A percentile compares a stretch with the other conserved stretches of the same genome.
These are phyloP conservation scores for Varanus komodoensis DNA, from an alignment of 2,113 vertebrate species.

Conservation along the genomic window DNA sequence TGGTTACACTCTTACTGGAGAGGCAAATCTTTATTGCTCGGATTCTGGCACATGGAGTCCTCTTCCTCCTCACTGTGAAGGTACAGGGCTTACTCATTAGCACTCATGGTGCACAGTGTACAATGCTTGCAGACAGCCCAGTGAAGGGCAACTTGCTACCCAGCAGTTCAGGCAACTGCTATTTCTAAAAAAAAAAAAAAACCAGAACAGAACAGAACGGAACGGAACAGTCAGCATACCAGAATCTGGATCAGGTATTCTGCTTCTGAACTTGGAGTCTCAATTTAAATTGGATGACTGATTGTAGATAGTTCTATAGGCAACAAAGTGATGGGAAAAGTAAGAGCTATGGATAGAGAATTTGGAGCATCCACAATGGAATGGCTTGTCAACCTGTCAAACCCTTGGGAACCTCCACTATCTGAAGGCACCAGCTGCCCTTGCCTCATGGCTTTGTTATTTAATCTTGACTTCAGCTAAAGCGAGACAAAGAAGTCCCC, in stretches of 20 bases:
- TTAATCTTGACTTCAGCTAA: too few species aligned
- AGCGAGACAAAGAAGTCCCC: too few species aligned
- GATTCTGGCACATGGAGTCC: slow-evolving; percentile 70
- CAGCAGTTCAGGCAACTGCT: neutral
- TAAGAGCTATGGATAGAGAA: too few species aligned
- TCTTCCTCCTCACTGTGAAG: slow-evolving; percentile 64
- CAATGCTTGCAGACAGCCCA: neutral
- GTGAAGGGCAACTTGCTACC: neutral
- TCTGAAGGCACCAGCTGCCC: neutral
- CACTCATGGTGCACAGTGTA: neutral
- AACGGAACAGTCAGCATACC: too few species aligned
- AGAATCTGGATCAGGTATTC: neutral
- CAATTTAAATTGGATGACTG: neutral
- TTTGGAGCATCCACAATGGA: too few species aligned
- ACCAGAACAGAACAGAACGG: too few species aligned
- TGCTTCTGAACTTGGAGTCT: neutral
- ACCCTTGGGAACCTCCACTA: too few species aligned
- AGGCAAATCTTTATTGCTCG: slow-evolving; percentile 62
- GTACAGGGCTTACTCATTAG: slow-evolving; percentile 44
- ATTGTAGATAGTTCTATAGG: too few species aligned
- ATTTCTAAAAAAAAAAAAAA: neutral
- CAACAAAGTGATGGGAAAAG: too few species aligned
- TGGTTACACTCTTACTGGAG: slow-evolving; percentile 63
- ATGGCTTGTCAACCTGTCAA: too few species aligned
- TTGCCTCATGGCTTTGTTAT: neutral